phyloP scores from a whole-genome alignment of 2,797 vertebrate genomes.

The Eupleurogrammus muticus region DNA sequence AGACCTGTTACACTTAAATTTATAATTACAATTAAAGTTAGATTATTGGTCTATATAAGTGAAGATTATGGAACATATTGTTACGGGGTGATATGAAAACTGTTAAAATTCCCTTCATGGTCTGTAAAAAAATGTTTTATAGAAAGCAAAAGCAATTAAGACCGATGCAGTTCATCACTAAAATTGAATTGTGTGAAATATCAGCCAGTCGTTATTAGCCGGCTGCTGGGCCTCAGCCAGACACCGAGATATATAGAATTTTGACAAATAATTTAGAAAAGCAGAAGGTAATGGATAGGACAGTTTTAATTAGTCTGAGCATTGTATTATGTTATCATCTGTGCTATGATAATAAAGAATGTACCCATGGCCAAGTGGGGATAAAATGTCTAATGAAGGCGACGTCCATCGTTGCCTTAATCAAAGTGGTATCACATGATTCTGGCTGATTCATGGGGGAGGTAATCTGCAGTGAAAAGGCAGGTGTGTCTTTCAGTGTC shows the following conservation, averaged over 20 bases:
- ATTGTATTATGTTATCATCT: slow-evolving; percentile 35
- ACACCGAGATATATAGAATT: slow-evolving; percentile 46
- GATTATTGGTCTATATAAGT: slow-evolving; percentile 25
- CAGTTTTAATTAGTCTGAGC: slow-evolving; percentile 61
- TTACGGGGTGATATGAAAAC: slow-evolving; percentile 37
- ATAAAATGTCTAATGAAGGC: slow-evolving; percentile 51
- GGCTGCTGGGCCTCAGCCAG: slow-evolving; percentile 34
- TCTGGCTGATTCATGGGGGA: slow-evolving; percentile 24
- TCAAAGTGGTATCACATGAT: slow-evolving; percentile 45
- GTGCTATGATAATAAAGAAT: slow-evolving; percentile 47
- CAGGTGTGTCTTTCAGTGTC: slow-evolving; percentile 1
- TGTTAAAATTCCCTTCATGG: slow-evolving; percentile 34
- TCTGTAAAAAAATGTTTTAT: slow-evolving; percentile 61
- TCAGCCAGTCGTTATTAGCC: slow-evolving; percentile 64
- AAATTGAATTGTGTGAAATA: slow-evolving; percentile 73
- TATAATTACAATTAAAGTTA: slow-evolving; percentile 7
- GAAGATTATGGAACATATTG: slow-evolving; percentile 23
- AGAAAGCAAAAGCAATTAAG: slow-evolving; percentile 71
- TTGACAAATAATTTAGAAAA: slow-evolving; percentile 58
- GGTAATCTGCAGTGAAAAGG: not conserved
- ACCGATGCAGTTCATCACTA: slow-evolving; percentile 64
- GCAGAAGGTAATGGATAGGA: slow-evolving; percentile 49
- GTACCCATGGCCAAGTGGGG: slow-evolving; percentile 11
- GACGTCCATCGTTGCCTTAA: slow-evolving; percentile 50
- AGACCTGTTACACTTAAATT: not conserved